phyloP scores from a whole-genome alignment of 2,888 invertebrate species.

The Octonoba sinensis region DNA sequence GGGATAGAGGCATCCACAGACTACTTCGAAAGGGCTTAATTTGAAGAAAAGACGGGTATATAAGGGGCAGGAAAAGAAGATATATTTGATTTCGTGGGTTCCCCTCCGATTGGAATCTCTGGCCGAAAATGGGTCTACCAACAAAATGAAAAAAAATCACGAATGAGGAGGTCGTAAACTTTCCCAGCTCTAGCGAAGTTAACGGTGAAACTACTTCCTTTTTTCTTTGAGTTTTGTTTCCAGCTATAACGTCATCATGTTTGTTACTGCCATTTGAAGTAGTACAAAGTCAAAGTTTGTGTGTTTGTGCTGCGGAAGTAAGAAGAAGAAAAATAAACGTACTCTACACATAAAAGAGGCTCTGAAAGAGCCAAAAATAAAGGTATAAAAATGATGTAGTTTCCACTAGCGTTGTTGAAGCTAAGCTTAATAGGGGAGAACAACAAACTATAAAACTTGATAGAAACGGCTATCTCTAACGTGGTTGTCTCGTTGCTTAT shows the following conservation, averaged over 20 bases:
- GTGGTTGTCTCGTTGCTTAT: slow-evolving; percentile 33
- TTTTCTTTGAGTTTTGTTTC: slow-evolving; percentile 30
- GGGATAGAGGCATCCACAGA: slow-evolving; percentile 35
- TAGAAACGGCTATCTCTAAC: slow-evolving; percentile 24
- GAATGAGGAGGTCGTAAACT: slow-evolving; percentile 51
- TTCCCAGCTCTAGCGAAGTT: slow-evolving; percentile 49
- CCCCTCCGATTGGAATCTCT: slow-evolving; percentile 55
- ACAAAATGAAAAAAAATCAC: slow-evolving; percentile 32
- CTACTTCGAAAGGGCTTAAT: slow-evolving; percentile 48
- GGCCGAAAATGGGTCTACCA: slow-evolving; percentile 42
- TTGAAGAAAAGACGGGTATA: slow-evolving; percentile 32
- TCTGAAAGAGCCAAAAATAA: slow-evolving; percentile 33
- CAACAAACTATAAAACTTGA: slow-evolving; percentile 52
- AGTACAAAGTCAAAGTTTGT: slow-evolving; percentile 40
- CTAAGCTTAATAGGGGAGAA: slow-evolving; percentile 26
- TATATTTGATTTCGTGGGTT: slow-evolving; percentile 54
- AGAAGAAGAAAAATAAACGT: slow-evolving; percentile 45
- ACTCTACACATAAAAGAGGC: slow-evolving; percentile 36
- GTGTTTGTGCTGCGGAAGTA: slow-evolving; percentile 19
- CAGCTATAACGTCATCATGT: slow-evolving; percentile 35
- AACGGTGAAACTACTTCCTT: slow-evolving; percentile 43
- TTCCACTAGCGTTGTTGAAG: slow-evolving; percentile 16
- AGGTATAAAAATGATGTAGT: slow-evolving; percentile 45
- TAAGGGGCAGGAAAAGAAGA: slow-evolving; percentile 17
- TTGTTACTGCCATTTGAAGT: slow-evolving; percentile 54